These are phyloP conservation scores for Pygoscelis adeliae DNA, from an alignment of 2,113 vertebrate species.

Conservation along the genomic window DNA sequence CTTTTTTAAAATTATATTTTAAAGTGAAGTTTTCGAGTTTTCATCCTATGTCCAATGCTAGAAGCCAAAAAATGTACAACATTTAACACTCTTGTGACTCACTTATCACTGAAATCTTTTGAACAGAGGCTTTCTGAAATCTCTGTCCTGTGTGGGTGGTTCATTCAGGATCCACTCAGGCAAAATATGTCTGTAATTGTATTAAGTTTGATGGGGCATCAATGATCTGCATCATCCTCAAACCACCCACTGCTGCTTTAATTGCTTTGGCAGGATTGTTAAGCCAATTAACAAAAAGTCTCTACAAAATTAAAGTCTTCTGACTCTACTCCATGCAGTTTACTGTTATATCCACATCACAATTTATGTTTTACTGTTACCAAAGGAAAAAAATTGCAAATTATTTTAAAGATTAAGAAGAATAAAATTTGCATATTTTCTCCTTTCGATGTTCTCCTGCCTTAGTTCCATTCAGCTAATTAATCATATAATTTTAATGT, in stretches of 20 bases:
- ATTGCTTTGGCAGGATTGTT: constrained; percentile 61
- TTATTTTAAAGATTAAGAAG: not conserved
- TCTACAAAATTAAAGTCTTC: constrained; percentile 50
- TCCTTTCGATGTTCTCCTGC: not conserved
- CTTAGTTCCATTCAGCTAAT: not conserved
- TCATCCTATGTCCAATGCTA: not conserved
- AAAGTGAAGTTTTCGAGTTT: not conserved
- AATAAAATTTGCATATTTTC: constrained; percentile 5
- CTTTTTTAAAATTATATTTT: not conserved
- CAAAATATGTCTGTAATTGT: constrained; percentile 35
- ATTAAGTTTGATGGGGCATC: constrained; percentile 53
- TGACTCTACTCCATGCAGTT: constrained; percentile 3
- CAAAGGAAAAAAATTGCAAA: constrained; percentile 33
- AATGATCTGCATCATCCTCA: constrained; percentile 38
- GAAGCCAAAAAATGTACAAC: not conserved
- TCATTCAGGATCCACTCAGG: constrained; percentile 27
- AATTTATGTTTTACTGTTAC: constrained; percentile 54
- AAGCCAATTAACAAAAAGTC: constrained; percentile 61
- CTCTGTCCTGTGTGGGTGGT: not conserved
- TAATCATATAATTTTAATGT: not conserved
- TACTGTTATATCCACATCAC: not conserved
- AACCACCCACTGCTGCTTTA: constrained; percentile 61
- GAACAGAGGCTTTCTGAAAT: not conserved
- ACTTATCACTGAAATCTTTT: not conserved
- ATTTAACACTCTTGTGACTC: not conserved